Percentiles rank a stretch among this genome's conserved stretches.
phyloP scores from a whole-genome alignment of 2,797 vertebrate genomes.

The Brachyalestes nurse region DNA sequence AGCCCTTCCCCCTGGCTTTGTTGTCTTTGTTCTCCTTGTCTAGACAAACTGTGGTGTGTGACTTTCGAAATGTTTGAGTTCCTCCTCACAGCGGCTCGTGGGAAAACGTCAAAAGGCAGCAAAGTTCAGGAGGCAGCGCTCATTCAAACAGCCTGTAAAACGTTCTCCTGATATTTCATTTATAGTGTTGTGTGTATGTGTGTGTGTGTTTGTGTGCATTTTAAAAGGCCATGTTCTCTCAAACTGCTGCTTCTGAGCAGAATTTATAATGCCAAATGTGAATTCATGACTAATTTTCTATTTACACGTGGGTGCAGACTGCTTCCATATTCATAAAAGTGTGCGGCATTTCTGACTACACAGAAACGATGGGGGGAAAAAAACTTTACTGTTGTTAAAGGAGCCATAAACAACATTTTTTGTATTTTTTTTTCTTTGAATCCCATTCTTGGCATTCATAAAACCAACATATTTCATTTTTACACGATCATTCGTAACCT shows the following conservation, averaged over 20 bases:
- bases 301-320: not conserved
- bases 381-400: too few relatives aligned
- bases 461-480: too few relatives aligned
- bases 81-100: not conserved
- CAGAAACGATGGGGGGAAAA: not conserved
- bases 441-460: too few relatives aligned
- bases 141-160: not conserved
- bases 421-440: too few relatives aligned
- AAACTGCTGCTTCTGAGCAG: not conserved
- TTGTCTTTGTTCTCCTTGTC: constrained; percentile 7
- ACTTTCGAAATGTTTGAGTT: constrained; percentile 17
- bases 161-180: not conserved
- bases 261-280: not conserved
- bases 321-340: not conserved
- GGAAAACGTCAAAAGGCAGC: not conserved
- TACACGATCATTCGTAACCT: too few relatives aligned
- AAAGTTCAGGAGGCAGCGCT: not conserved
- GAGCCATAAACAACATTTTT: too few relatives aligned
- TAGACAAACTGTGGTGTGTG: constrained; percentile 20
- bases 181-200: not conserved
- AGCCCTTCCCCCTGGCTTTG: constrained; percentile 11
- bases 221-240: not conserved
- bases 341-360: not conserved
- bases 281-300: not conserved
- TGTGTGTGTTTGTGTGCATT: not conserved